Conservation (phyloP, 1,140 invertebrate species). For the Brachionus rubens region DNA sequence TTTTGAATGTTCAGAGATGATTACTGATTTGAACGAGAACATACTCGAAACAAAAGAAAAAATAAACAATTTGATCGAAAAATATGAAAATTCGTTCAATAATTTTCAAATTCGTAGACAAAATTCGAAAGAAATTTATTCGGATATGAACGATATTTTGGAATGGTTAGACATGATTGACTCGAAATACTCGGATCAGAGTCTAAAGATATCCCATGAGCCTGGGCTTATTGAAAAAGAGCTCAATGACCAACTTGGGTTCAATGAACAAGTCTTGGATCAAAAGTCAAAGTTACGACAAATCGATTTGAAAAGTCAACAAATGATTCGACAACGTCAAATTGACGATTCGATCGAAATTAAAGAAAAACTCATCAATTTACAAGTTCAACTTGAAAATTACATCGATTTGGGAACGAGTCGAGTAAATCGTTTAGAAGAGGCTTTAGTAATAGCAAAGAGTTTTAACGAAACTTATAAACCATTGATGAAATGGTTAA, state of each 20-base stretch:
- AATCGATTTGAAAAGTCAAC: conserved; percentile 1
- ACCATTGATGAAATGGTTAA: not conserved
- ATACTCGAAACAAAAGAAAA: not conserved
- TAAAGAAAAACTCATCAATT: conserved; percentile 22
- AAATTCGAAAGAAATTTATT: not conserved
- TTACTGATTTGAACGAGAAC: not conserved
- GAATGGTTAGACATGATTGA: conserved; percentile 33
- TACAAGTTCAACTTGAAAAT: conserved; percentile 14
- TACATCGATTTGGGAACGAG: not conserved
- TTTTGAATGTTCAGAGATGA: not conserved
- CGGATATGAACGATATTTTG: conserved; percentile 16
- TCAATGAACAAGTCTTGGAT: not conserved
- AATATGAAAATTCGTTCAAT: not conserved
- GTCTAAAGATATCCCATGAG: not conserved
- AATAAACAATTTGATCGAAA: not conserved
- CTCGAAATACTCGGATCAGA: not conserved
- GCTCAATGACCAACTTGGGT: not conserved
- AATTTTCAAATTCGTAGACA: not conserved
- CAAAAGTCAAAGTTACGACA: conserved; percentile 11
- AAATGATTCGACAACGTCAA: not conserved
- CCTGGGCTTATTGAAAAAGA: not conserved
- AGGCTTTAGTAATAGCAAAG: conserved; percentile 1
- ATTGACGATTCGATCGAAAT: conserved; percentile 29
- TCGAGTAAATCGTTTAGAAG: not conserved
- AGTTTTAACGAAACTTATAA: not conserved